Conservation (phyloP, 2,113 vertebrate species). For the Rutilus rutilus region DNA sequence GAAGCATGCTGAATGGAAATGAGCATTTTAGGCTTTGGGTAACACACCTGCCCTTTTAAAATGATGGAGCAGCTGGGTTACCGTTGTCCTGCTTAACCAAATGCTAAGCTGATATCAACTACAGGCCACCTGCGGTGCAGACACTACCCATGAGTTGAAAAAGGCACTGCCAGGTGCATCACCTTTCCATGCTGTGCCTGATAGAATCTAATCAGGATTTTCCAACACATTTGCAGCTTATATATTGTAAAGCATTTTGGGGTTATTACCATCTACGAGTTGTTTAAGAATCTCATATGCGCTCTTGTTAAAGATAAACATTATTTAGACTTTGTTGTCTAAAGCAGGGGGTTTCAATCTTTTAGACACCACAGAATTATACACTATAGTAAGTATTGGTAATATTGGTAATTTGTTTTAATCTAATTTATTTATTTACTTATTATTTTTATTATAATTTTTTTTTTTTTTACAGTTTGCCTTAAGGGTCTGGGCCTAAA, state of each 20-base stretch:
- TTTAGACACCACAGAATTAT: too few species aligned
- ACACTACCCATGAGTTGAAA: not conserved
- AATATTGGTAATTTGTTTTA: too few species aligned
- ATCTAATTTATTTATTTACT: too few species aligned
- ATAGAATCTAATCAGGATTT: not conserved
- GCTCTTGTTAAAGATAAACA: not conserved
- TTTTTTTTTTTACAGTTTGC: too few species aligned
- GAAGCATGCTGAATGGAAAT: constrained; percentile 33
- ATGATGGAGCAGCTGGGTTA: constrained; percentile 19
- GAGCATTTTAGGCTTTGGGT: constrained; percentile 5
- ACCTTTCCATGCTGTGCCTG: not conserved
- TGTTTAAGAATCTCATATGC: not conserved
- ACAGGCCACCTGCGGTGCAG: constrained; percentile 21
- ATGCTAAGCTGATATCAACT: constrained; percentile 20
- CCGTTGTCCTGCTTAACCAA: not conserved
- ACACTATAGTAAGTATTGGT: too few species aligned
- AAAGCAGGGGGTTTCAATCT: not conserved
- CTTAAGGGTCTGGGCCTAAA: too few species aligned
- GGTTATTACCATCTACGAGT: not conserved
- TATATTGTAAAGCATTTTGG: not conserved
- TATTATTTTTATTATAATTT: too few species aligned
- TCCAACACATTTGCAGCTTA: not conserved
- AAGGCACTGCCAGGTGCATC: not conserved
- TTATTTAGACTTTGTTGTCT: not conserved
- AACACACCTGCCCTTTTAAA: constrained; percentile 36